A percentile compares a stretch with the other conserved stretches of the same genome.
Conservation (phyloP, 1,140 invertebrate genomes). For the Aphis craccivora region DNA sequence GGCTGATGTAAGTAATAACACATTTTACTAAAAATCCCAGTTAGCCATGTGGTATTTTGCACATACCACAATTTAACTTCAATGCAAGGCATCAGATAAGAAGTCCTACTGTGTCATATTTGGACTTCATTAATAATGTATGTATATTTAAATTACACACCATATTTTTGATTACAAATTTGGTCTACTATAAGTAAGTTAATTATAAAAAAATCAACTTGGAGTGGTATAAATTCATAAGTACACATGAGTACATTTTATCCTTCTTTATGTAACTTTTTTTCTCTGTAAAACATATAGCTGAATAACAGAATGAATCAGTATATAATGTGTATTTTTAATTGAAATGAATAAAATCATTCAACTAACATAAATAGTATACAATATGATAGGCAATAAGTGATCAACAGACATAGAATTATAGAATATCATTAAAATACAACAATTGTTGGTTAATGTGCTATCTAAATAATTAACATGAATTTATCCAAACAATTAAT, state of each 20-base stretch:
- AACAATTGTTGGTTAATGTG: neutral
- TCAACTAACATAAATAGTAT: neutral
- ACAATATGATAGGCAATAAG: neutral
- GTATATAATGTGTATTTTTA: neutral
- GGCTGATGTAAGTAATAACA: conserved; percentile 27
- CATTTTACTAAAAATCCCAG: conserved; percentile 33
- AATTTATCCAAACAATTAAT: neutral
- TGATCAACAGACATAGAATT: neutral
- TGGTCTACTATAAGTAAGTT: neutral
- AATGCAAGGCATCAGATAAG: conserved; percentile 24
- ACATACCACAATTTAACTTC: neutral
- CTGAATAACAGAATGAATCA: conserved; percentile 27
- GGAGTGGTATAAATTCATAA: neutral
- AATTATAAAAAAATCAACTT: conserved; percentile 30
- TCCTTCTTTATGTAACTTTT: conserved; percentile 20
- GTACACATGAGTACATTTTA: conserved; percentile 19
- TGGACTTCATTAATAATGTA: neutral
- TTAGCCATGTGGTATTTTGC: conserved; percentile 7
- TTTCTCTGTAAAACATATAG: conserved; percentile 37
- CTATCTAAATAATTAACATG: neutral
- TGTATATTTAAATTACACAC: conserved; percentile 1
- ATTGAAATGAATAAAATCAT: neutral
- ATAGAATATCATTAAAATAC: conserved; percentile 3
- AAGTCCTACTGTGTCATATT: conserved; percentile 6
- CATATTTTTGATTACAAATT: neutral